Evolutionary conservation across 2,797 vertebrate species (phyloP).

Genomic region (Helicolenus hilgendorfi): DNA sequence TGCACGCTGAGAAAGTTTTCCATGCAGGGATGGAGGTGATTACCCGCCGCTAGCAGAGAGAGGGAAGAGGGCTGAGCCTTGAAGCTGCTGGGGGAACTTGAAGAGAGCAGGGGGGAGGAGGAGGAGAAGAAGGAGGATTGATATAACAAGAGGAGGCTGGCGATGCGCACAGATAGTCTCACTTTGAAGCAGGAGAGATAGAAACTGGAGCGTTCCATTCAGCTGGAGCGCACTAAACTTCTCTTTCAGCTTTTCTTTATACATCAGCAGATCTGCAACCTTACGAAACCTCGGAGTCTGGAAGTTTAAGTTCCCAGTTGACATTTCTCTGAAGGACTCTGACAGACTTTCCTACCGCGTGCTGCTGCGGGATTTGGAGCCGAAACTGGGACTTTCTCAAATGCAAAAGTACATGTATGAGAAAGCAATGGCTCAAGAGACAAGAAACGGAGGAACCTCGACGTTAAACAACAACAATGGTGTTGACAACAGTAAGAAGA

Average conservation of each 20-base stretch:
- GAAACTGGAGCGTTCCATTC: conserved; percentile 65
- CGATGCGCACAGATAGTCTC: conserved; percentile 72
- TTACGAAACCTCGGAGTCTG: conserved; percentile 45
- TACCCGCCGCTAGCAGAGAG: conserved; percentile 62
- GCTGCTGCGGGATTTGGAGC: conserved; percentile 74
- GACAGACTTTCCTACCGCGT: conserved; percentile 41
- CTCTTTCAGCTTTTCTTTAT: background rate
- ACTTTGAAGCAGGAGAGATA: conserved; percentile 60
- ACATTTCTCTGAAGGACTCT: conserved; percentile 63
- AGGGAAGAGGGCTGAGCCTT: conserved; percentile 93
- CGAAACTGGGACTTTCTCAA: conserved; percentile 63
- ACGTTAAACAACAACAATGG: conserved; percentile 95
- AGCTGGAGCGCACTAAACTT: conserved; percentile 54
- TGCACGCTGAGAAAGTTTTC: conserved; percentile 73
- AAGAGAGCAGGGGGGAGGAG: conserved; percentile 83
- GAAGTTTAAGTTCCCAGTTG: conserved; percentile 53
- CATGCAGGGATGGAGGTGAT: conserved; percentile 70
- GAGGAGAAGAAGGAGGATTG: conserved; percentile 83
- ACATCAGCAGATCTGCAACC: conserved; percentile 21
- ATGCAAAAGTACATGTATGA: conserved; percentile 99
- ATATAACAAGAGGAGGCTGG: conserved; percentile 93
- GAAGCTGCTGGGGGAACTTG: conserved; percentile 82
- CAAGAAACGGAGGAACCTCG: conserved; percentile 95
- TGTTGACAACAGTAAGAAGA: conserved; percentile 93
- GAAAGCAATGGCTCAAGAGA: conserved; percentile 97